Percentiles rank a stretch among this genome's conserved stretches.
Conservation (phyloP, 1,140 invertebrate genomes). For the Drosophila pandora region DNA sequence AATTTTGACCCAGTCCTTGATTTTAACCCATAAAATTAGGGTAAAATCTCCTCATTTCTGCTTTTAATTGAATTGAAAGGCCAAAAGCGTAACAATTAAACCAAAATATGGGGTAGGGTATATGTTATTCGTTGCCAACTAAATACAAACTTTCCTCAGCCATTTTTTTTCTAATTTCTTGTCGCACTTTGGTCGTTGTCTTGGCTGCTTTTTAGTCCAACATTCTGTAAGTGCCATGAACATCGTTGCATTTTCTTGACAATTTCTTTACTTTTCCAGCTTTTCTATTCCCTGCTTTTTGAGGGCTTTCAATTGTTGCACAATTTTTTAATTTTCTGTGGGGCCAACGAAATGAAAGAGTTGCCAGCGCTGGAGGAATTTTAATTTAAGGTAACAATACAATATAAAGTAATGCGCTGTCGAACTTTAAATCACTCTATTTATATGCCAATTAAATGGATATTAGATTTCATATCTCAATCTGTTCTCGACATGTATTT, state of each 20-base stretch:
- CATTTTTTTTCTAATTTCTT: slow-evolving; percentile 63
- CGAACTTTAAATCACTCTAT: slow-evolving; percentile 9
- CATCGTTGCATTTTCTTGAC: slow-evolving; percentile 68
- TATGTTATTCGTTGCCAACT: not conserved
- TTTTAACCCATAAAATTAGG: not conserved
- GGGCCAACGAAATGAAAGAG: slow-evolving; percentile 50
- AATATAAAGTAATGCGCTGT: not conserved
- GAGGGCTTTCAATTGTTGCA: slow-evolving; percentile 76
- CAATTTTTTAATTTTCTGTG: slow-evolving; percentile 80
- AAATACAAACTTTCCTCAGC: not conserved
- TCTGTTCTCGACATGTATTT: slow-evolving; percentile 51
- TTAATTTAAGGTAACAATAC: slow-evolving; percentile 53
- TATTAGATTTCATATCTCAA: slow-evolving; percentile 46
- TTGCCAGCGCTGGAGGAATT: slow-evolving; percentile 46
- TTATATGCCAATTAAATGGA: slow-evolving; percentile 52
- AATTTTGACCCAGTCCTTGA: not conserved
- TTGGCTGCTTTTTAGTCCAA: slow-evolving; percentile 34
- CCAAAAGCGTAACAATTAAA: no score
- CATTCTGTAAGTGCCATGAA: slow-evolving; percentile 48
- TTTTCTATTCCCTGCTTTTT: slow-evolving; percentile 42
- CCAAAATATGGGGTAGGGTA: slow-evolving; percentile 3
- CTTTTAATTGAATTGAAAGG: no score
- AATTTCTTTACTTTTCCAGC: slow-evolving; percentile 54
- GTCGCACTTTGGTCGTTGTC: slow-evolving; percentile 34
- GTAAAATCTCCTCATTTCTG: not conserved